Percentiles rank a stretch among this genome's conserved stretches.
Conservation (phyloP, 2,888 invertebrate species). For the Lasioglossum zephyrum region DNA sequence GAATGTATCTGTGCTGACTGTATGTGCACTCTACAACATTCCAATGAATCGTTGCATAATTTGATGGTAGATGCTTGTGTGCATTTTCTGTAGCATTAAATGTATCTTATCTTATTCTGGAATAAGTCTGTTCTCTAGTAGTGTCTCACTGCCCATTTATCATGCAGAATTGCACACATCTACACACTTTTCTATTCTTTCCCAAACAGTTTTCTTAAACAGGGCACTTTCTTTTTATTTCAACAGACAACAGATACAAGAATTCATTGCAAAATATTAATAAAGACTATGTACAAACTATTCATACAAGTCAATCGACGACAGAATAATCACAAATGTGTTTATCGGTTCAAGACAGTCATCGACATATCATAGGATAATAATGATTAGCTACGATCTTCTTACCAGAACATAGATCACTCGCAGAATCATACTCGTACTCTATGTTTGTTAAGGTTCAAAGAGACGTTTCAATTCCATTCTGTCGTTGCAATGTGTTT, state of each 20-base stretch:
- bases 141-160: slow-evolving; percentile 15
- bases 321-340: not conserved
- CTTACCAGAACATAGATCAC: slow-evolving; percentile 49
- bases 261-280: not conserved
- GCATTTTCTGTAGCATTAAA: slow-evolving; percentile 41
- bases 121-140: slow-evolving; percentile 24
- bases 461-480: slow-evolving; percentile 6
- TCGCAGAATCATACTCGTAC: slow-evolving; percentile 36
- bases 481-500: not conserved
- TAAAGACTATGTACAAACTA: not conserved
- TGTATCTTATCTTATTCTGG: slow-evolving; percentile 31
- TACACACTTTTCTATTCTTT: not conserved
- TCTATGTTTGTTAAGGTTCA: slow-evolving; percentile 35
- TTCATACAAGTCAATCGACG: not conserved
- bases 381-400: slow-evolving; percentile 29
- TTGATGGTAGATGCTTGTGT: slow-evolving; percentile 50
- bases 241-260: not conserved
- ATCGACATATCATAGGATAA: slow-evolving; percentile 3
- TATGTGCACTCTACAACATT: slow-evolving; percentile 36
- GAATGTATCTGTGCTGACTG: slow-evolving; percentile 53
- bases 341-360: not conserved
- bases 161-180: slow-evolving; percentile 12
- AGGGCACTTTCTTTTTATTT: slow-evolving; percentile 7
- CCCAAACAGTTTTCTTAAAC: not conserved
- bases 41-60: slow-evolving; percentile 40